Conservation (phyloP, 2,113 vertebrate genomes). For the Triplophysa dalaica region DNA sequence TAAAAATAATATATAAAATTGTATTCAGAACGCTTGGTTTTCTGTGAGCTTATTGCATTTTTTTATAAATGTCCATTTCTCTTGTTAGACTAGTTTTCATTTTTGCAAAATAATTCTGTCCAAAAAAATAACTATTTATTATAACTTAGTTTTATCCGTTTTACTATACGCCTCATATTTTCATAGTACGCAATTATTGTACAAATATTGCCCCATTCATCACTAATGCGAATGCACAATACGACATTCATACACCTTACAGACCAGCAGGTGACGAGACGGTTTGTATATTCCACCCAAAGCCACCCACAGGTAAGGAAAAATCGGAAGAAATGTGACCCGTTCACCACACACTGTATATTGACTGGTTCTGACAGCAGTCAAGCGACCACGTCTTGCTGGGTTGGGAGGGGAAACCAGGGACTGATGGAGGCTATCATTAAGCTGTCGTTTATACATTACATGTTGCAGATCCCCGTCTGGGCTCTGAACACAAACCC, state of each 20-base stretch:
- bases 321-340: background rate
- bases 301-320: background rate
- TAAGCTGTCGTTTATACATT: constrained; percentile 46
- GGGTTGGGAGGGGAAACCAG: constrained; percentile 1
- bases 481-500: constrained; percentile 43
- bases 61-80: no score
- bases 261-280: background rate
- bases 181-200: no score
- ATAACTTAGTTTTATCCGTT: no score
- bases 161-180: no score
- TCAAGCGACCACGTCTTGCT: background rate
- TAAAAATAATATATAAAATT: no score
- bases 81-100: no score
- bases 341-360: constrained; percentile 31
- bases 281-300: background rate
- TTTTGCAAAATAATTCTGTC: no score
- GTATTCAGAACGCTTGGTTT: no score
- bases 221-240: no score
- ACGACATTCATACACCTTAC: background rate
- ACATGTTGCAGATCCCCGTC: constrained; percentile 43
- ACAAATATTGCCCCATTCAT: no score
- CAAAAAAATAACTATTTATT: no score
- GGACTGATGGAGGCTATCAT: constrained; percentile 61
- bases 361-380: constrained; percentile 27
- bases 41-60: no score